phyloP scores from a whole-genome alignment of 1,140 invertebrate genomes.

The Heliothis subflexa region DNA sequence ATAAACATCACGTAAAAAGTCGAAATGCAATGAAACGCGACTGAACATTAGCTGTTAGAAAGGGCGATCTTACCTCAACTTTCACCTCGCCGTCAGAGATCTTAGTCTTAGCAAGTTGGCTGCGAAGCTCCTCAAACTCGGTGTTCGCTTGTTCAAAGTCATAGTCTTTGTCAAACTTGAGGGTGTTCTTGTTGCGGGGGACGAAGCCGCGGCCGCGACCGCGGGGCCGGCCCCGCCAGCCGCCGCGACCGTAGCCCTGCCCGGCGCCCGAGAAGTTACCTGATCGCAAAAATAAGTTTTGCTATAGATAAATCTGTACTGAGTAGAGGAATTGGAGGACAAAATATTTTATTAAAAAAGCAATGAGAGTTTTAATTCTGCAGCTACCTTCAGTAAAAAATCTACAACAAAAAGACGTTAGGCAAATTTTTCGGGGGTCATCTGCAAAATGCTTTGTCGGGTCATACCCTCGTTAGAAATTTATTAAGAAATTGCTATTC shows the following conservation, averaged over 20 bases:
- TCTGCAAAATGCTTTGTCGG: too few relatives aligned
- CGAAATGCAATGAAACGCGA: background rate
- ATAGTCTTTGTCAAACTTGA: slow-evolving; percentile 98
- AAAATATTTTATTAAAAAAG: too few relatives aligned
- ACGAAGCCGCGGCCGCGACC: slow-evolving; percentile 86
- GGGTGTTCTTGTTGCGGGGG: slow-evolving; percentile 88
- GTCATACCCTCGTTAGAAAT: too few relatives aligned
- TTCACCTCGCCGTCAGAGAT: slow-evolving; percentile 89
- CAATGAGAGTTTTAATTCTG: too few relatives aligned
- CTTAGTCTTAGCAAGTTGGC: slow-evolving; percentile 94
- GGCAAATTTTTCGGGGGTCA: too few relatives aligned
- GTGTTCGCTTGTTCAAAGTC: slow-evolving; percentile 99
- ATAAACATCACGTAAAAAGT: too few relatives aligned
- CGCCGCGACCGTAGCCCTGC: slow-evolving; percentile 71
- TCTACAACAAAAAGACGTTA: too few relatives aligned
- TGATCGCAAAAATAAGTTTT: background rate
- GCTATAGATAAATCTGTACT: too few relatives aligned
- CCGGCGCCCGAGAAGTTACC: slow-evolving; percentile 42
- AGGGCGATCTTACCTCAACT: slow-evolving; percentile 74
- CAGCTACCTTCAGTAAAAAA: too few relatives aligned
- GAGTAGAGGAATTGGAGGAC: too few relatives aligned
- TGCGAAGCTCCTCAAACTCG: slow-evolving; percentile 97
- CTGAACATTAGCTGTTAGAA: background rate
- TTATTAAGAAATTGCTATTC: too few relatives aligned
- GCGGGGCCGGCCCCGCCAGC: slow-evolving; percentile 80